A percentile compares a stretch with the other conserved stretches of the same genome.
Conservation (phyloP, 2,888 invertebrate genomes). For the Timema podura region DNA sequence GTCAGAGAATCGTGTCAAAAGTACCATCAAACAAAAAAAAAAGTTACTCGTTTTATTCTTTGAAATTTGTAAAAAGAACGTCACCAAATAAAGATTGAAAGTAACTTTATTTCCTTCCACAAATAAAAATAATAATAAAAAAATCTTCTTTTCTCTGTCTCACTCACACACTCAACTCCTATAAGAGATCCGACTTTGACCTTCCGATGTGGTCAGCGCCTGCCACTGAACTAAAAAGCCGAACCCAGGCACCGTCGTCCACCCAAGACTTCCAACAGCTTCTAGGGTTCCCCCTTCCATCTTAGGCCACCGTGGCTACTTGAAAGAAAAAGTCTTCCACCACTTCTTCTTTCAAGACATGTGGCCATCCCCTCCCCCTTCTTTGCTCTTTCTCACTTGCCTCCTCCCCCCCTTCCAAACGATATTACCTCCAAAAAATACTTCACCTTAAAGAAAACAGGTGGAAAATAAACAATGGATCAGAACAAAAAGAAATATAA, state of each 20-base stretch:
- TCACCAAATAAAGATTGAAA: background rate
- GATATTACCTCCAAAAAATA: background rate
- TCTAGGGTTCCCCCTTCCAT: constrained; percentile 10
- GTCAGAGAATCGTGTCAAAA: no score
- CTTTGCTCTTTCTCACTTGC: background rate
- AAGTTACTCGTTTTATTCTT: background rate
- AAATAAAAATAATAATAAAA: no score
- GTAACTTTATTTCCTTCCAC: background rate
- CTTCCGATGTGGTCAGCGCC: constrained; percentile 22
- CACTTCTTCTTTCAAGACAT: constrained; percentile 1
- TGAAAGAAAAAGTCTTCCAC: background rate
- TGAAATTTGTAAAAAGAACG: background rate
- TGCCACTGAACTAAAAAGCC: constrained; percentile 19
- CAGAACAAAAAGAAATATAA: constrained; percentile 11
- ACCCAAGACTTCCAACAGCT: constrained; percentile 9
- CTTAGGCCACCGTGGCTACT: constrained; percentile 4
- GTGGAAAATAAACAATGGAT: constrained; percentile 23
- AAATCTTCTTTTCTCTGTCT: background rate
- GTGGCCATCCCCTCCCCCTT: constrained; percentile 17
- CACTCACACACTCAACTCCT: constrained; percentile 7
- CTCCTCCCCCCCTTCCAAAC: constrained; percentile 9
- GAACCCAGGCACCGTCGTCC: constrained; percentile 2
- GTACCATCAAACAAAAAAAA: background rate
- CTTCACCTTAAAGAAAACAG: constrained; percentile 18
- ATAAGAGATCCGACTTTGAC: constrained; percentile 12